These are phyloP conservation scores for Euphonia xanthogaster DNA, from an alignment of 2,797 vertebrate genomes.

Conservation along the genomic window DNA sequence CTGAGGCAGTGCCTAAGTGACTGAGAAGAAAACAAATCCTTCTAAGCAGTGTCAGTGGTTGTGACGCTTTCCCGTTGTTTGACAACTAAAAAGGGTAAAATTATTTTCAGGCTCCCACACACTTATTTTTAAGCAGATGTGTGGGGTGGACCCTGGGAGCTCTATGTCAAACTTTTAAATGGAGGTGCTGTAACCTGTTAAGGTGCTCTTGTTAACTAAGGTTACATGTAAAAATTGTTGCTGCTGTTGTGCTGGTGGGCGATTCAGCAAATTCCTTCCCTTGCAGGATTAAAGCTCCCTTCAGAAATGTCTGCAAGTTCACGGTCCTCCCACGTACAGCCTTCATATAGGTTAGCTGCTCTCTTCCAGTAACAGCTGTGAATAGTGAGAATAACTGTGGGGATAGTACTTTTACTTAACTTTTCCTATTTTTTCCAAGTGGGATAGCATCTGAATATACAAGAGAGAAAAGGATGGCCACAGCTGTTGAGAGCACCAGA, in stretches of 20 bases:
- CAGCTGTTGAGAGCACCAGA: conserved; percentile 34
- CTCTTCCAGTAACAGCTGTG: conserved; percentile 52
- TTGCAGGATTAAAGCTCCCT: conserved; percentile 51
- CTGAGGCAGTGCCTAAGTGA: not conserved
- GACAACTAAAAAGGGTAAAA: conserved; percentile 29
- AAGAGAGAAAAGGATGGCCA: not conserved
- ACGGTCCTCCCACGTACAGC: conserved; percentile 44
- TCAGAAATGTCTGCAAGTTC: conserved; percentile 58
- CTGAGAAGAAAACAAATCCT: not conserved
- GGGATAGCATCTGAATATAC: not conserved
- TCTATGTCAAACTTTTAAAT: not conserved
- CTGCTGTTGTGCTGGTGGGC: conserved; percentile 3
- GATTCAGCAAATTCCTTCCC: conserved; percentile 55
- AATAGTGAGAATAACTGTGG: conserved; percentile 44
- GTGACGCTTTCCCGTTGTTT: conserved; percentile 41
- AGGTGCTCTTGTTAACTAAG: conserved; percentile 10
- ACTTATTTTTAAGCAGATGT: conserved; percentile 8
- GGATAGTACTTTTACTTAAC: conserved; percentile 36
- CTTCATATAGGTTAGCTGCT: conserved; percentile 48
- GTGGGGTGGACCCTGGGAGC: not conserved
- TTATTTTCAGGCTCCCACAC: not conserved
- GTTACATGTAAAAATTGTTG: not conserved
- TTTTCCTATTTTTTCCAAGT: conserved; percentile 10
- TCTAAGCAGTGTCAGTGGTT: not conserved
- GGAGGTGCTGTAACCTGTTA: not conserved